Evolutionary conservation across 2,797 vertebrate species (phyloP), one percentile per base, ranked within the genome.

Genomic region (Halcyon chelicuti): DNA sequence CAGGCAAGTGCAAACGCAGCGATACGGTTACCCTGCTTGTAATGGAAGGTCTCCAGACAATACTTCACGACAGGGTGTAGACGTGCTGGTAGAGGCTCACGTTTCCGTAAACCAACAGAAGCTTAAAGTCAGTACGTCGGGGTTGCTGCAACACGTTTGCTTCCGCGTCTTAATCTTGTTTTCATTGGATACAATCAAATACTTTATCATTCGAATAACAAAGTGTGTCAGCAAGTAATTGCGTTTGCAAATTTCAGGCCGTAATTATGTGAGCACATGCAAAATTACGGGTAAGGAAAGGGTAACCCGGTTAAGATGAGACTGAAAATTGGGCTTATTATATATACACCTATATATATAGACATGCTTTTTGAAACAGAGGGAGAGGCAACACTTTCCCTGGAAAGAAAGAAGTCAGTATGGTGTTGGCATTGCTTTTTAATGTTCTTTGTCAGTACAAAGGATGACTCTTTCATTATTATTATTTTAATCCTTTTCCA

Each of bases 211-310:
- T 95, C 91, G 94, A 66, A 96, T 96, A 96, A 93, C 91, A 80
- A 94, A 94, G 83, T 93, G 82, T 96, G 94, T 95, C 95, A 96
- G 88, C 94, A 86, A 92, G 90, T 94, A 96, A 96, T 91, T 96
- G 94, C 91, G 67, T 94, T 91, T 96, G 93, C 95, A 96, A 92
- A 95, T 96, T 97, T 93, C 74, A 92, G 67, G 71, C 67, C 19
- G 5, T 97, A 95, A 95, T 96, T 93, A 84, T 70, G 37, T 82
- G 49, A 96, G 77, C 71, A 71, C 95, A 94, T 96, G 95, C 95
- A 95, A 96, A 95, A 91, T 88, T 75, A 86, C 11, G 10, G 80
- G 88, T 55, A 88, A 86, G 86, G 82, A 88, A 90, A 90, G 88
- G 80, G 80, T 94, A 96, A 92, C 52, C 12, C 52, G 90, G 79